Evolutionary conservation across 2,113 vertebrate species (phyloP).

Genomic region (Thamnaconus septentrionalis): DNA sequence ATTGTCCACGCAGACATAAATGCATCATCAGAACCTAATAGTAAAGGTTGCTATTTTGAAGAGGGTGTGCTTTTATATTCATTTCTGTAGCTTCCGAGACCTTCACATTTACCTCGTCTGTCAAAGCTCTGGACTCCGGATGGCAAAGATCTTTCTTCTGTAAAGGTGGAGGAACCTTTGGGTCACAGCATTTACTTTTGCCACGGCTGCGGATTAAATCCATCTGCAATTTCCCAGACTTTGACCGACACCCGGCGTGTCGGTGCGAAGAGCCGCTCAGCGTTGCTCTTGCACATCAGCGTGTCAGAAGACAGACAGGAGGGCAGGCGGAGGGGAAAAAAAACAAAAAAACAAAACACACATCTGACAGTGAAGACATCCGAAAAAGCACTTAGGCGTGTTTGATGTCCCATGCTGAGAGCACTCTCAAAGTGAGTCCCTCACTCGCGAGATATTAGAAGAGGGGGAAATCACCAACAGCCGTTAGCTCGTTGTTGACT

Average conservation of each 20-base stretch:
- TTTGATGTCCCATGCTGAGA: conserved; percentile 51
- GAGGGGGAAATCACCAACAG: conserved; percentile 8
- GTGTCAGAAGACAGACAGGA: neutral
- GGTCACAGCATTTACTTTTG: neutral
- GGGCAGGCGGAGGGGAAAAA: too few species aligned
- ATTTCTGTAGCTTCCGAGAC: too few species aligned
- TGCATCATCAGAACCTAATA: too few species aligned
- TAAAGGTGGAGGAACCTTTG: too few species aligned
- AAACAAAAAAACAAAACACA: conserved; percentile 22
- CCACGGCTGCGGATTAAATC: conserved; percentile 20
- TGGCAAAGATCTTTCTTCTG: too few species aligned
- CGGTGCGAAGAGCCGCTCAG: conserved; percentile 9
- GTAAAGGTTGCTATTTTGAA: too few species aligned
- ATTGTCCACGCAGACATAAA: too few species aligned
- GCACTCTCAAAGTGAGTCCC: conserved; percentile 27
- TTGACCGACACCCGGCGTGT: conserved; percentile 37
- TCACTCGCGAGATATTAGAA: conserved; percentile 11
- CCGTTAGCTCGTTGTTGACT: neutral
- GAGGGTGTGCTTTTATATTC: too few species aligned
- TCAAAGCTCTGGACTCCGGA: too few species aligned
- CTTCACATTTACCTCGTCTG: too few species aligned
- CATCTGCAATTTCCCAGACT: conserved; percentile 24
- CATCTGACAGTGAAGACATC: conserved; percentile 56
- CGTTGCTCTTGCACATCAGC: conserved; percentile 2
- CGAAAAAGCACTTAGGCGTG: conserved; percentile 41